phyloP scores from a whole-genome alignment of 64 coral and sea anemone genomes.

The Porites lutea region DNA sequence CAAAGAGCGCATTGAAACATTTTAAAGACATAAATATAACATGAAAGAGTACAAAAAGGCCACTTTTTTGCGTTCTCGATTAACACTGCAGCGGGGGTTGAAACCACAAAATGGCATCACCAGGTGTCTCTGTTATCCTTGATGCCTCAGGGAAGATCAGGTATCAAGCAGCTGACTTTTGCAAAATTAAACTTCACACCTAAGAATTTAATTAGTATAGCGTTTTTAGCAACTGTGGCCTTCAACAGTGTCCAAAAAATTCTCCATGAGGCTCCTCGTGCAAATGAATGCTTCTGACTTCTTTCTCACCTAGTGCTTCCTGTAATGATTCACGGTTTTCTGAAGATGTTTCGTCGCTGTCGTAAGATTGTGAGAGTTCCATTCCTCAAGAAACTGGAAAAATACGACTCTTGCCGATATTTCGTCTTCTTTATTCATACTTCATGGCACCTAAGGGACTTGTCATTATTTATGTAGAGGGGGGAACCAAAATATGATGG shows the following conservation, averaged over 20 bases:
- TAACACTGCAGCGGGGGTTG: background rate
- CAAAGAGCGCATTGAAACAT: background rate
- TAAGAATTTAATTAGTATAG: background rate
- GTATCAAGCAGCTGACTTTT: background rate
- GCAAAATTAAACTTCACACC: background rate
- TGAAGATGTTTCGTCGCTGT: no score
- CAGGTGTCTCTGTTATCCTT: background rate
- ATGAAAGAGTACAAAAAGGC: background rate
- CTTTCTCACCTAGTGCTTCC: no score
- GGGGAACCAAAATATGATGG: no score
- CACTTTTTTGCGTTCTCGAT: background rate
- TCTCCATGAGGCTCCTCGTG: background rate
- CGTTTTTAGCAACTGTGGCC: background rate
- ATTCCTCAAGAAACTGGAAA: no score
- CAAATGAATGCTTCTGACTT: no score
- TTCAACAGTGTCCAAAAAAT: slow-evolving; percentile 14
- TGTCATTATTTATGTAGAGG: no score
- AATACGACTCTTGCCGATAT: no score
- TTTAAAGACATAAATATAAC: background rate
- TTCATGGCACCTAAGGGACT: no score
- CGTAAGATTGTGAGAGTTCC: no score
- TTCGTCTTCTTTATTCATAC: no score
- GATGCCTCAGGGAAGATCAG: background rate
- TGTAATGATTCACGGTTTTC: no score
- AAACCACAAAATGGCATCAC: background rate